phyloP scores from a whole-genome alignment of 2,797 vertebrate genomes.

The Carduelis carduelis region DNA sequence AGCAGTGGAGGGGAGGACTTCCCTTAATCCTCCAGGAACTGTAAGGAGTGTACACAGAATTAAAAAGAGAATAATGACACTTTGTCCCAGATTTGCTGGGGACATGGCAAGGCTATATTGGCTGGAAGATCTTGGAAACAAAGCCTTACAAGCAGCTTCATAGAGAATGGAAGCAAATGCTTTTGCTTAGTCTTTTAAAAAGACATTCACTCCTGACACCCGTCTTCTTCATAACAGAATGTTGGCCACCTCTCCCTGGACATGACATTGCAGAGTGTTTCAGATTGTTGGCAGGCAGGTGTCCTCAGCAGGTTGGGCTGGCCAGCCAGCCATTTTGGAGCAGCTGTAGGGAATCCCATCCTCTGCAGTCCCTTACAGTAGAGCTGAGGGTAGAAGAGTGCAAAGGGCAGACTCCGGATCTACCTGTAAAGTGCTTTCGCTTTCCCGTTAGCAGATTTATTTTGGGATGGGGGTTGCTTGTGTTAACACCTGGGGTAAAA shows the following conservation, averaged over 20 bases:
- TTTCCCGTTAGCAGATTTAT: conserved; percentile 7
- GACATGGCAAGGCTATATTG: background rate
- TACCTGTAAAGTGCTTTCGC: background rate
- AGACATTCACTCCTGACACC: background rate
- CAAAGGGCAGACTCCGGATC: background rate
- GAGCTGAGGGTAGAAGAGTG: background rate
- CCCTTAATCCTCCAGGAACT: background rate
- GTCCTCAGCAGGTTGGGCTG: background rate
- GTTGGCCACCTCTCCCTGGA: background rate
- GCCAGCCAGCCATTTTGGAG: background rate
- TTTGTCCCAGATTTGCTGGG: background rate
- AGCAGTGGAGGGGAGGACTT: background rate
- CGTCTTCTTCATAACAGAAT: background rate
- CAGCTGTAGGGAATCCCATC: background rate
- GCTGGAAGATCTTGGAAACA: background rate
- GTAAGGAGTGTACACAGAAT: background rate
- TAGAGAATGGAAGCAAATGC: background rate
- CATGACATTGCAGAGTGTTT: background rate
- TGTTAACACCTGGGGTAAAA: background rate
- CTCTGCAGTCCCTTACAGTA: background rate
- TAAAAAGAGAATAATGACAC: background rate
- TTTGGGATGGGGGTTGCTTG: conserved; percentile 33
- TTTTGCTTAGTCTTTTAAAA: background rate
- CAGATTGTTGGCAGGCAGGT: background rate
- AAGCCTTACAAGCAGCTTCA: background rate